Percentiles rank a stretch among this genome's conserved stretches.
Evolutionary conservation across 2,888 invertebrate genomes (phyloP).

Genomic region (Tanaodytes sp.): DNA sequence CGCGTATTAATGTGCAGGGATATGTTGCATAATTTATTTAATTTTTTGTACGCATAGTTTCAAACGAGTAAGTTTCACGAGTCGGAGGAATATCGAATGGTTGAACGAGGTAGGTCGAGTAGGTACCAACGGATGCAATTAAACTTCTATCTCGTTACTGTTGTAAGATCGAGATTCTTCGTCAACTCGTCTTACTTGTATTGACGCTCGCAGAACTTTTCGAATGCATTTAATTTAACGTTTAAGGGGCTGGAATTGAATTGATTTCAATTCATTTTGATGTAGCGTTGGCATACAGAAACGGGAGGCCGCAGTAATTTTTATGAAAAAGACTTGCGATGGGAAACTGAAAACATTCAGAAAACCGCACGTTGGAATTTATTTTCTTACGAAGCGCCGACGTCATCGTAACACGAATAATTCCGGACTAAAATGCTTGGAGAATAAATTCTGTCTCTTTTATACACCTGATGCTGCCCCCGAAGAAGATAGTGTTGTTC

Average conservation of each 20-base stretch:
- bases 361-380: neutral
- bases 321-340: conserved; percentile 4
- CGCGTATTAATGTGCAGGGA: no score
- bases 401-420: no score
- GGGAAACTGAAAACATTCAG: conserved; percentile 1
- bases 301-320: neutral
- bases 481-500: no score
- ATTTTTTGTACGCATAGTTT: no score
- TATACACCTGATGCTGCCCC: no score
- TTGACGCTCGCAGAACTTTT: conserved; percentile 48
- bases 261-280: conserved; percentile 39
- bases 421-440: no score
- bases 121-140: conserved; percentile 50
- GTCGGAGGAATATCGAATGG: conserved; percentile 33
- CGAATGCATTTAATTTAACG: conserved; percentile 51
- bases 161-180: conserved; percentile 48
- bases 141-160: conserved; percentile 50
- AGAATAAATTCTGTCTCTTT: no score
- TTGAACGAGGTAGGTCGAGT: conserved; percentile 35
- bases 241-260: conserved; percentile 44
- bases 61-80: conserved; percentile 7
- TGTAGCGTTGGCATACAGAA: conserved; percentile 11
- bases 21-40: no score
- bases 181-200: conserved; percentile 51
- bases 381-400: no score